Percentiles rank a stretch among this genome's conserved stretches.
Conservation (phyloP, 2,113 vertebrate genomes). For the Gadus chalcogrammus region DNA sequence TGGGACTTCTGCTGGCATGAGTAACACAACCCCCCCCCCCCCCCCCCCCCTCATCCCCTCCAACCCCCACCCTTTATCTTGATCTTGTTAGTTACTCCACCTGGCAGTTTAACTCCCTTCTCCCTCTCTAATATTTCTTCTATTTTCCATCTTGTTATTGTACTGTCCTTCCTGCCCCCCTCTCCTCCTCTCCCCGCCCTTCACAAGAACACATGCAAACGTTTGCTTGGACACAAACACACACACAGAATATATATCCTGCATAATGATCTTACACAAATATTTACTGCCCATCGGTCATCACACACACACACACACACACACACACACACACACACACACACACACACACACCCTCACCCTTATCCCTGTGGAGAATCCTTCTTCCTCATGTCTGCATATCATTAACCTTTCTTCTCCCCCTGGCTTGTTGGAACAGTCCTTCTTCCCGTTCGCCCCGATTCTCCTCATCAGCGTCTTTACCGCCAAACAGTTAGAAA, state of each 20-base stretch:
- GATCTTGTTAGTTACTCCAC: slow-evolving; percentile 16
- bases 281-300: not conserved
- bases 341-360: slow-evolving; percentile 7
- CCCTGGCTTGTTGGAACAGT: slow-evolving; percentile 11
- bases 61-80: too few species aligned
- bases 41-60: not conserved
- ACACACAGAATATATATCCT: not conserved
- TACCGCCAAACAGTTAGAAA: too few species aligned
- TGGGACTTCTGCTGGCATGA: not conserved
- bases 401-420: slow-evolving; percentile 43
- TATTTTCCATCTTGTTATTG: not conserved
- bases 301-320: not conserved
- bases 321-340: slow-evolving; percentile 11
- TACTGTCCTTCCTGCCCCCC: not conserved
- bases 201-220: slow-evolving; percentile 8
- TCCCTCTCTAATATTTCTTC: not conserved
- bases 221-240: not conserved
- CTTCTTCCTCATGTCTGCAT: slow-evolving; percentile 48
- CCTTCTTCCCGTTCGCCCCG: too few species aligned
- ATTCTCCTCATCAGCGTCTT: too few species aligned
- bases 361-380: slow-evolving; percentile 30
- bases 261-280: slow-evolving; percentile 30
- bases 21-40: too few species aligned
- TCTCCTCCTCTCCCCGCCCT: slow-evolving; percentile 14
- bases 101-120: slow-evolving; percentile 4